Base-by-base conservation (phyloP, 2,797 vertebrate species). In the Halcyon chelicuti region DNA sequence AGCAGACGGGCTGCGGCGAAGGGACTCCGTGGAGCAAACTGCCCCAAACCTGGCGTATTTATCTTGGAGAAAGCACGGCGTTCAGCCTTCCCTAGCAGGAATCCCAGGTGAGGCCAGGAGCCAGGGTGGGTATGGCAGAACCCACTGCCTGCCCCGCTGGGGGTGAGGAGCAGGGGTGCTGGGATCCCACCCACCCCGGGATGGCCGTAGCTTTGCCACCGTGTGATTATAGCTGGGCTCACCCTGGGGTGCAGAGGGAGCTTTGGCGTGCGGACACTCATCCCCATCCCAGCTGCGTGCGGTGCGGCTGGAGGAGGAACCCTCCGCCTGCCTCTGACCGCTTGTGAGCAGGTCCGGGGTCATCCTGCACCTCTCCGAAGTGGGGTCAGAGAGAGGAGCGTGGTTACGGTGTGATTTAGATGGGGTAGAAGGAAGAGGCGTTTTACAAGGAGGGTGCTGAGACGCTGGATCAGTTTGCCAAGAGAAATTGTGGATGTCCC, bases 251-350 rank as follows among this genome's bases (percentile, higher is more conserved):
- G 26, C 21, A 46, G 10, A 7, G 72, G 21, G 46, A 40, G 51
- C 55, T 39, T 0, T 0, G 1, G 25, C 33, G 8, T 0, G 21
- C 14, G 65, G 28, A 29, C 0, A 2, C 1, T 11, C 28, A 12
- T 67, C 63, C 68, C 40, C 40, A 42, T 42, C 40, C 40, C 40
- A 42, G 16, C 40, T 42, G 40, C 40, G 40, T 42, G 16, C 7
- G 8, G 40, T 42, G 10, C 0, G 3, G 42, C 14, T 37, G 65
- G 21, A n/a, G 26, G 35, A 22, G 20, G 25, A 78, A 60, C 31
- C 35, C 35, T 55, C 63, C n/a, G 52, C 46, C 61, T 39, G 28
- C 47, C 35, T 55, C 63, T 44, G 57, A 46, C 66, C 29, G 12
- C 49, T 26, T 26, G 23, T 15, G 39, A 55, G 33, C n/a, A 11